A percentile compares a stretch with the other conserved stretches of the same genome.
phyloP scores from a whole-genome alignment of 2,113 vertebrate genomes.

The Cheilinus undulatus region DNA sequence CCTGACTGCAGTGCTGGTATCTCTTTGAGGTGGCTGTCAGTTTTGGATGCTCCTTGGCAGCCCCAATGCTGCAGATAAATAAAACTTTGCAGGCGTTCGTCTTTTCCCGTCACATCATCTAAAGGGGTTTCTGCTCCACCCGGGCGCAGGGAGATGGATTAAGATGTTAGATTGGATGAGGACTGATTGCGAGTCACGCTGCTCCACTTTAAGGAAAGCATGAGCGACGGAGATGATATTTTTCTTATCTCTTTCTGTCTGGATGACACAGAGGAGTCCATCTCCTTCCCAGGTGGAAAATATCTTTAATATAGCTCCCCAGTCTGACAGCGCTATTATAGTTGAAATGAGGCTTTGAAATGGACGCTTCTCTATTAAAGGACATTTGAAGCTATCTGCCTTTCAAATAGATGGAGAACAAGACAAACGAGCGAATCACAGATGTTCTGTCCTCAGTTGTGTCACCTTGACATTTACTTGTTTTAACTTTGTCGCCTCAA shows the following conservation, averaged over 20 bases:
- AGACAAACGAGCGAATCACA: constrained; percentile 58
- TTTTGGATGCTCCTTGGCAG: constrained; percentile 28
- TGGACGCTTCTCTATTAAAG: constrained; percentile 45
- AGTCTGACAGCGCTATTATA: constrained; percentile 52
- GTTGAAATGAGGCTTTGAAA: constrained; percentile 58
- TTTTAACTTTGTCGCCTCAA: constrained; percentile 10
- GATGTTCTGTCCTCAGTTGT: constrained; percentile 28
- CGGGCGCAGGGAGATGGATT: constrained; percentile 30
- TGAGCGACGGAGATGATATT: constrained; percentile 37
- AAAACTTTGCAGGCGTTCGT: constrained; percentile 19
- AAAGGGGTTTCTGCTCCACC: constrained; percentile 32
- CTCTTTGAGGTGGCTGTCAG: constrained; percentile 37
- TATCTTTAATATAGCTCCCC: constrained; percentile 38
- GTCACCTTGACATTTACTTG: constrained; percentile 44
- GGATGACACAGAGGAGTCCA: constrained; percentile 35
- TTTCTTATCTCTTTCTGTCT: constrained; percentile 47
- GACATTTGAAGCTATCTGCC: constrained; percentile 56
- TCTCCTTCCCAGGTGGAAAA: constrained; percentile 52
- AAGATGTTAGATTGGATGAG: constrained; percentile 48
- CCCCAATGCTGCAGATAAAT: constrained; percentile 40
- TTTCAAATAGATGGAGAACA: constrained; percentile 36
- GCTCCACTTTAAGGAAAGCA: constrained; percentile 41
- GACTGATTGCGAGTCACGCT: constrained; percentile 37
- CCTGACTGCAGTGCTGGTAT: constrained; percentile 30
- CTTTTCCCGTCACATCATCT: constrained; percentile 23